Percentiles rank a stretch among this genome's conserved stretches.
Conservation (phyloP, 2,797 vertebrate species). For the Enteromius fasciolatus region DNA sequence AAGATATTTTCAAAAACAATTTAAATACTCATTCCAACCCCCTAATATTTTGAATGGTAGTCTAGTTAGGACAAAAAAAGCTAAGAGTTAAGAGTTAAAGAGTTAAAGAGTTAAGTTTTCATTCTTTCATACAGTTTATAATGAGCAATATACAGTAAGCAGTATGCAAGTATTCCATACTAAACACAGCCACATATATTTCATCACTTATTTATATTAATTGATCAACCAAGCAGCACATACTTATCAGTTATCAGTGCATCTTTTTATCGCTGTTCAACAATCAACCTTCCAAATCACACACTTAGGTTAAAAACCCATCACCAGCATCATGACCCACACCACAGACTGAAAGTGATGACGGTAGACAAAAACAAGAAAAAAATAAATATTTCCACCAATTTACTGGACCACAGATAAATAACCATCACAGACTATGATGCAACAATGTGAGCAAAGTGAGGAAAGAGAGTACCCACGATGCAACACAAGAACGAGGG, state of each 20-base stretch:
- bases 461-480: constrained; percentile 61
- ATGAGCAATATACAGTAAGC: neutral
- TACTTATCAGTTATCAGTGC: neutral
- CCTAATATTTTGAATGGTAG: neutral
- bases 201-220: neutral
- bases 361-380: constrained; percentile 16
- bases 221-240: neutral
- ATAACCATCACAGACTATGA: constrained; percentile 63
- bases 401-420: constrained; percentile 14
- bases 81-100: no score
- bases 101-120: neutral
- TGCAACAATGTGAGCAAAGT: constrained; percentile 66
- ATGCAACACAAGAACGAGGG: constrained; percentile 73
- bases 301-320: constrained; percentile 6
- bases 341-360: constrained; percentile 7
- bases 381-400: constrained; percentile 41
- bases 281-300: constrained; percentile 2
- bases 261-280: constrained; percentile 19
- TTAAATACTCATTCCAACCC: neutral
- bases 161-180: constrained; percentile 6
- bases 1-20: neutral
- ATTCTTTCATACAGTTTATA: neutral
- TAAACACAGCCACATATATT: neutral
- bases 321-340: constrained; percentile 25
- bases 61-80: neutral